Evolutionary conservation across 2,888 invertebrate genomes (phyloP).

Genomic region (Frankliniella fusca): DNA sequence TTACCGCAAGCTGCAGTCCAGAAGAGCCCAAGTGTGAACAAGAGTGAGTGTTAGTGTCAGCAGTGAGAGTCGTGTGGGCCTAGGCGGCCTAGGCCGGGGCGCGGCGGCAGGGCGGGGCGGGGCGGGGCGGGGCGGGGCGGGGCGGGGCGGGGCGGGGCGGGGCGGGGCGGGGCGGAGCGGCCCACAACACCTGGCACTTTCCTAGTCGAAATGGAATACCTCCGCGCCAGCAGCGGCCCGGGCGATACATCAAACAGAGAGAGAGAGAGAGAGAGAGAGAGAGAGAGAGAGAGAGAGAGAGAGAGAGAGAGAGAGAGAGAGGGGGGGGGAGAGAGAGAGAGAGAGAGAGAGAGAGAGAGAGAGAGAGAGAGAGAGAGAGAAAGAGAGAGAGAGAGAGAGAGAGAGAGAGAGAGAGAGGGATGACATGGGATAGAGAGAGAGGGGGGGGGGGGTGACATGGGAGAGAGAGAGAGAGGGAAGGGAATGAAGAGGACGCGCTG

Average conservation of each 20-base stretch:
- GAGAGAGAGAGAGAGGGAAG: neutral
- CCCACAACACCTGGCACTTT: too few relatives aligned
- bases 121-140: too few relatives aligned
- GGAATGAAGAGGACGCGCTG: neutral
- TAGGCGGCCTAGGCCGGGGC: too few relatives aligned
- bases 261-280: slow-evolving; percentile 18
- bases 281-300: slow-evolving; percentile 14
- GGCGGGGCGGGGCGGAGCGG: too few relatives aligned
- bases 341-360: neutral
- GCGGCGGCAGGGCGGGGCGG: too few relatives aligned
- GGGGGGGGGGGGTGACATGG: neutral
- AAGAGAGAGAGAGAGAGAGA: neutral
- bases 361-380: neutral
- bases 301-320: neutral
- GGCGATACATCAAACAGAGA: neutral
- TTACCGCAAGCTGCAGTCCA: too few relatives aligned
- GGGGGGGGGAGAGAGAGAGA: neutral
- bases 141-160: too few relatives aligned
- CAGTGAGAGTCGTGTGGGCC: too few relatives aligned
- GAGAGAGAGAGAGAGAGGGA: neutral
- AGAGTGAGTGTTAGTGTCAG: too few relatives aligned
- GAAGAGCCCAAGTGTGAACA: too few relatives aligned
- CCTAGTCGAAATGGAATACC: too few relatives aligned
- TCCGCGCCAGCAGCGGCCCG: too few relatives aligned
- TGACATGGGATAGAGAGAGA: neutral